Percentiles rank a stretch among this genome's conserved stretches.
phyloP scores from a whole-genome alignment of 2,888 invertebrate genomes.

The Acrobasis repandana region DNA sequence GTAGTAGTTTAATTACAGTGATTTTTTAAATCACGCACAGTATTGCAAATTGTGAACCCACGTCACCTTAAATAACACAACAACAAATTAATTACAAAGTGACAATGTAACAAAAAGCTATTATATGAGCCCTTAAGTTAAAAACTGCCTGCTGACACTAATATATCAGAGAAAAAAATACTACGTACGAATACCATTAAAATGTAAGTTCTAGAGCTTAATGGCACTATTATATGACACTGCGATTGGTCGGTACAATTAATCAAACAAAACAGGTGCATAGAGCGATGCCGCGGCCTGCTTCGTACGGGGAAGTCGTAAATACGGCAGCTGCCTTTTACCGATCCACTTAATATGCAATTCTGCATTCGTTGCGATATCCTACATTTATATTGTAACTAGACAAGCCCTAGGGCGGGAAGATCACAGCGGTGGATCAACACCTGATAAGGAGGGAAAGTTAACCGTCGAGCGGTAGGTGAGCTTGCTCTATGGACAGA shows the following conservation, averaged over 20 bases:
- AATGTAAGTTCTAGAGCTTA: constrained; percentile 6
- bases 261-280: constrained; percentile 76
- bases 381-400: constrained; percentile 56
- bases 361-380: constrained; percentile 53
- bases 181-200: background rate
- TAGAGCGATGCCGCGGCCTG: constrained; percentile 47
- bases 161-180: background rate
- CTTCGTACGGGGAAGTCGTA: constrained; percentile 62
- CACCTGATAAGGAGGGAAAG: constrained; percentile 18
- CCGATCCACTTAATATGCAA: constrained; percentile 44
- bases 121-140: background rate
- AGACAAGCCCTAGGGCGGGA: constrained; percentile 25
- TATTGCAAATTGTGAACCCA: no score
- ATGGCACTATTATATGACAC: constrained; percentile 61
- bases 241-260: constrained; percentile 60
- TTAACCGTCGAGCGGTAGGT: background rate
- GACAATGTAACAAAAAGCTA: background rate
- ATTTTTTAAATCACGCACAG: no score
- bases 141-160: background rate
- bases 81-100: background rate
- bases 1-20: background rate
- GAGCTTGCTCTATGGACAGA: background rate
- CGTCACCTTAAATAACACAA: no score
- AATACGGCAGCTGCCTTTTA: constrained; percentile 71
- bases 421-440: constrained; percentile 20